Evolutionary conservation across 2,797 vertebrate species (phyloP).

Genomic region (Chromobotia macracanthus): DNA sequence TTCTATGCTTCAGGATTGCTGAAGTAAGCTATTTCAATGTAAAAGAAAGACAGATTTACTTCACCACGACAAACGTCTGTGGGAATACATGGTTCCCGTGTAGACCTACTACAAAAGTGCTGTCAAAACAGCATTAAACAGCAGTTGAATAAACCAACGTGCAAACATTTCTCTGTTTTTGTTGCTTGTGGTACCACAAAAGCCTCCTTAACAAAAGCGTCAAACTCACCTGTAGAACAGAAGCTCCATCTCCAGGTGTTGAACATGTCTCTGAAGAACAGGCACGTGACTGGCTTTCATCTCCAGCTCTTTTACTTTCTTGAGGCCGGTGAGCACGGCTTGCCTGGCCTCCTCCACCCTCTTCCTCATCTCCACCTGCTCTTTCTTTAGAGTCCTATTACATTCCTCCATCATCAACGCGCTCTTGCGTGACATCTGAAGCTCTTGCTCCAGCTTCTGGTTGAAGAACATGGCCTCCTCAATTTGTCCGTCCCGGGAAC

Average conservation of each 20-base stretch:
- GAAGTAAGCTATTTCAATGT: constrained; percentile 17
- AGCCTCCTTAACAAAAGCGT: background rate
- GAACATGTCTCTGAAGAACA: constrained; percentile 77
- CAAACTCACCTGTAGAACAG: constrained; percentile 83
- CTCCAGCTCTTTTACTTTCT: constrained; percentile 91
- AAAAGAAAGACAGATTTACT: constrained; percentile 33
- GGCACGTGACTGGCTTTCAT: constrained; percentile 81
- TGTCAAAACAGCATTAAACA: constrained; percentile 16
- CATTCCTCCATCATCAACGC: constrained; percentile 79
- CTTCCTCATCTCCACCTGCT: constrained; percentile 85
- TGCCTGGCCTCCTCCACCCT: constrained; percentile 87
- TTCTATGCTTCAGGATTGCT: constrained; percentile 21
- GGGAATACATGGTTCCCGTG: constrained; percentile 12
- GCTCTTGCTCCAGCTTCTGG: constrained; percentile 83
- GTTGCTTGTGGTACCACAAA: background rate
- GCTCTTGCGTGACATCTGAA: constrained; percentile 80
- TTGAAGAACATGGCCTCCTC: constrained; percentile 81
- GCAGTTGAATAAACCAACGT: constrained; percentile 10
- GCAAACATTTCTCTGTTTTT: background rate
- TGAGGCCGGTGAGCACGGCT: constrained; percentile 80
- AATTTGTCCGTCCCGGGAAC: constrained; percentile 78
- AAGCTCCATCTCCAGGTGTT: constrained; percentile 85
- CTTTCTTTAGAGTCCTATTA: constrained; percentile 80
- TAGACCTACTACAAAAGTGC: constrained; percentile 23
- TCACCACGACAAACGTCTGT: constrained; percentile 20